Percentiles rank a stretch among this genome's conserved stretches.
Evolutionary conservation across 2,888 invertebrate genomes (phyloP).

Genomic region (Sisyra nigra): DNA sequence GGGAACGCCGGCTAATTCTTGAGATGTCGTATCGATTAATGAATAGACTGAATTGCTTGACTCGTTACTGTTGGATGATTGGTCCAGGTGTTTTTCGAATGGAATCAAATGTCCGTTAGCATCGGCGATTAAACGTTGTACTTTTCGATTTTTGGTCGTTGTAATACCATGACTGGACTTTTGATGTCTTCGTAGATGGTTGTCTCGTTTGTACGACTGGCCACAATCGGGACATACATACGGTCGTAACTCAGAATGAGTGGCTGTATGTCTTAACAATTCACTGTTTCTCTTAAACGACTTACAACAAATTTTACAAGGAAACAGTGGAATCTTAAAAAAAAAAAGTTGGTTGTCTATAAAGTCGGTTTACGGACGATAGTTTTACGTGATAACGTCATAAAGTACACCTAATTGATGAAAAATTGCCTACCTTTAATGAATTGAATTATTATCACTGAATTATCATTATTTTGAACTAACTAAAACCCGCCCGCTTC

Average conservation of each 20-base stretch:
- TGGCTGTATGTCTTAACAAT: slow-evolving; percentile 21
- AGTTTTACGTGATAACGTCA: no score
- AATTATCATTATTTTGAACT: no score
- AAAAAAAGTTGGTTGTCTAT: no score
- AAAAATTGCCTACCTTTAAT: no score
- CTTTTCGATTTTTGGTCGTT: slow-evolving; percentile 19
- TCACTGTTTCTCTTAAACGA: slow-evolving; percentile 24
- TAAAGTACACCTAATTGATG: no score
- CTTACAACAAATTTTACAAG: slow-evolving; percentile 23
- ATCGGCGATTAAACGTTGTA: slow-evolving; percentile 19
- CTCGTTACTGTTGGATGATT: not conserved
- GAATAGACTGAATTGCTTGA: slow-evolving; percentile 16
- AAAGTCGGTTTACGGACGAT: no score
- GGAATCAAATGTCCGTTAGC: slow-evolving; percentile 20
- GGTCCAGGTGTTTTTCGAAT: slow-evolving; percentile 15
- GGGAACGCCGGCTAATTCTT: slow-evolving; percentile 15
- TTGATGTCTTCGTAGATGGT: slow-evolving; percentile 23
- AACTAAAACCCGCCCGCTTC: no score
- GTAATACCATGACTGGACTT: slow-evolving; percentile 21
- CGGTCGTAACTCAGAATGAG: slow-evolving; percentile 23
- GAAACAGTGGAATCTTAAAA: slow-evolving; percentile 20
- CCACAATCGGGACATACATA: slow-evolving; percentile 21
- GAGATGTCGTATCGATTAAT: slow-evolving; percentile 18
- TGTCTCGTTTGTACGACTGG: slow-evolving; percentile 22
- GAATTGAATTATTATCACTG: no score